Base-by-base conservation (phyloP, 2,113 vertebrate genomes). In the Charina bottae region DNA sequence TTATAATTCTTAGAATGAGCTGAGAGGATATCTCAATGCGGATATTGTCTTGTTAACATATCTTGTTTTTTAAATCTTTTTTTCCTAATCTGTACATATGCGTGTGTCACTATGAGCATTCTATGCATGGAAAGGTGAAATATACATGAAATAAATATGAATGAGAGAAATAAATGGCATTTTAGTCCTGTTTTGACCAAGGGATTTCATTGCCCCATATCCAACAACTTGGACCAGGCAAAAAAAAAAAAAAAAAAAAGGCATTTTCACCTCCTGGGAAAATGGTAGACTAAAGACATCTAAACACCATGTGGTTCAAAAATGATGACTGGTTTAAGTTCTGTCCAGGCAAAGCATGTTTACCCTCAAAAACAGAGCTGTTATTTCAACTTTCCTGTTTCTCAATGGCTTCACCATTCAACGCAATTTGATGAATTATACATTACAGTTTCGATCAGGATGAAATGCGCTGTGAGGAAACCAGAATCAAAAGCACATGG, bases 141-240 rank as follows among this genome's bases (percentile, higher is more conserved):
- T 2, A 1, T 17, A 17, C n/a, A 19, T 78, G 37, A 37, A 37
- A 21, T 21, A 33, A 1, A 1, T 37, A 78, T 2, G 15, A 78
- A 78, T 21, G 72, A 21, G 68, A 37, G 0, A 6, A 19, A 37
- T 0, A 17, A 0, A 6, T 7, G n/a, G 33, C n/a, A 6, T 37
- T 78, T 78, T 78, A 19, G 15, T 17, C 68, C 68, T 0, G n/a
- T 37, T 78, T 37, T 19, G 68, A 37, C 68, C 68, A 7, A 78
- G 33, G 17, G 72, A 42, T 21, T 78, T 42, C 72, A 78, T 10
- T 42, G 7, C 72, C 42, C 33, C 17, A 19, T 21, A 1, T 42
- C 72, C 17, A 2, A 78, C 6, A 7, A 17, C 72, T 78, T 78
- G 72, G 33, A 21, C 42, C 33, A 78, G n/a, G 49, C 42, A 42